Conservation (phyloP, 2,797 vertebrate genomes). For the Malurus splendens region DNA sequence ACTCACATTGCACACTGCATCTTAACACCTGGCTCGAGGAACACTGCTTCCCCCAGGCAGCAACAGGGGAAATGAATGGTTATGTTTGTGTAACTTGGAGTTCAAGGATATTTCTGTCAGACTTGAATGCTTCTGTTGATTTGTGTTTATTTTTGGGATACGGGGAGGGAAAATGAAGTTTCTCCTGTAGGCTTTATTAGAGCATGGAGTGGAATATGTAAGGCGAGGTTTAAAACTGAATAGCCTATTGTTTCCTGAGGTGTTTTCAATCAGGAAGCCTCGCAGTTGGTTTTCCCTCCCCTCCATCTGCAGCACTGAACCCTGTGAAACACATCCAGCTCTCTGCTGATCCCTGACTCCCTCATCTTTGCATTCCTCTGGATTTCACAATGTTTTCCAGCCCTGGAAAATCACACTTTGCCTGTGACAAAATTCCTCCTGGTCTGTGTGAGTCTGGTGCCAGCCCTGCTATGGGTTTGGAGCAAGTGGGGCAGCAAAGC, state of each 20-base stretch:
- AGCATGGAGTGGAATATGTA: constrained; percentile 13
- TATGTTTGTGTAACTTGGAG: neutral
- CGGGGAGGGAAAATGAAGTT: neutral
- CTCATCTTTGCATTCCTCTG: neutral
- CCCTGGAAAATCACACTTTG: neutral
- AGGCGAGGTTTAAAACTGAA: constrained; percentile 20
- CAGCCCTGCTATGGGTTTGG: accelerated
- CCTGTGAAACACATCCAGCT: neutral
- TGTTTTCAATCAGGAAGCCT: neutral
- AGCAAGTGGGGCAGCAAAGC: neutral
- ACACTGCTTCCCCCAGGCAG: neutral
- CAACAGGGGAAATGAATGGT: neutral
- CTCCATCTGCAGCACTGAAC: neutral
- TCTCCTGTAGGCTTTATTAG: constrained; percentile 20
- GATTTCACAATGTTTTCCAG: neutral
- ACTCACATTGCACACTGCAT: neutral
- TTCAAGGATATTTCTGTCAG: constrained; percentile 34
- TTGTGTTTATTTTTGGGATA: constrained; percentile 34
- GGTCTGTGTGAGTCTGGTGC: neutral
- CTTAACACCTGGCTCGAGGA: neutral
- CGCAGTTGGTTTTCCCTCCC: neutral
- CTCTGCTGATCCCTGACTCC: neutral
- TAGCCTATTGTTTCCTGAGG: constrained; percentile 6
- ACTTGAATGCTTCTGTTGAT: neutral
- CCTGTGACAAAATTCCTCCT: neutral